Conservation (phyloP, 37 sponge, comb jelly and placozoan genomes). For the Halisarca cf. caerulea region DNA sequence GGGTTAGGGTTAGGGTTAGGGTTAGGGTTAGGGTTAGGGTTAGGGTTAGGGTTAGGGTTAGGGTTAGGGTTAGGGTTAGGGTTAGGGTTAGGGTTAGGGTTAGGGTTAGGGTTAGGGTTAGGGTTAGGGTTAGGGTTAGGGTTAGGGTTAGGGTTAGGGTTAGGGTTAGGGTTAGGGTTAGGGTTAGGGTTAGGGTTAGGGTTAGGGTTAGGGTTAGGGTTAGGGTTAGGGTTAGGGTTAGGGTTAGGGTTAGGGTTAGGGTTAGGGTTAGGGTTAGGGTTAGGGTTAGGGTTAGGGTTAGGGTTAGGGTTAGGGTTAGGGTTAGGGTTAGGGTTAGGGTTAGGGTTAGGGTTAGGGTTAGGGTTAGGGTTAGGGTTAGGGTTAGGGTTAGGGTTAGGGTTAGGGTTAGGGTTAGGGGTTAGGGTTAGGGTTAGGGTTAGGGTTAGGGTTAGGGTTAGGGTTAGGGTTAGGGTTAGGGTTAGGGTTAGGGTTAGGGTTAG, state of each 20-base stretch:
- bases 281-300: no score
- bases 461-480: slow-evolving; percentile 23
- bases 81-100: slow-evolving; percentile 24
- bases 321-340: no score
- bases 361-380: no score
- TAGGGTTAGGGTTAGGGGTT: no score
- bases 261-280: no score
- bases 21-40: slow-evolving; percentile 24
- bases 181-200: background rate
- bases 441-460: slow-evolving; percentile 24
- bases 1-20: slow-evolving; percentile 24
- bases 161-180: slow-evolving; percentile 23
- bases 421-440: no score
- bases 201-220: no score
- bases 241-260: no score
- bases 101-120: slow-evolving; percentile 23
- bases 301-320: no score
- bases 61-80: slow-evolving; percentile 24
- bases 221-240: no score
- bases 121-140: slow-evolving; percentile 24
- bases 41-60: slow-evolving; percentile 21
- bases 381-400: slow-evolving; percentile 24
- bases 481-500: slow-evolving; percentile 24
- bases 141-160: slow-evolving; percentile 24
- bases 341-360: no score